Conservation (phyloP, 2,888 invertebrate genomes). For the Cryptops parisi region DNA sequence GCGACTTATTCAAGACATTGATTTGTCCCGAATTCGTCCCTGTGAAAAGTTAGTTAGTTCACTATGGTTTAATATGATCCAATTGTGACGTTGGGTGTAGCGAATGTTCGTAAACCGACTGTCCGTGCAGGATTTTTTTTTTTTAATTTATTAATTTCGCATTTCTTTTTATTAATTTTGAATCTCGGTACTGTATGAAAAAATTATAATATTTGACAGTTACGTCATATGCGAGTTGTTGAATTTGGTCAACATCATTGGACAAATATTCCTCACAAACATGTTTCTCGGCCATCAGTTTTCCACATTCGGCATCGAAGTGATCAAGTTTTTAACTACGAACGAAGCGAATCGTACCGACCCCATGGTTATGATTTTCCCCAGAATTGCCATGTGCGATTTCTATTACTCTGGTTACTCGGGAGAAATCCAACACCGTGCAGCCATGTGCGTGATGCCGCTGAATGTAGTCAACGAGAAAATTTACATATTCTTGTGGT, state of each 20-base stretch:
- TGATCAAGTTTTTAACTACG: constrained; percentile 65
- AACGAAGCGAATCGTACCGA: constrained; percentile 70
- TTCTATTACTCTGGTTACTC: constrained; percentile 82
- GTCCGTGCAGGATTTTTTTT: too few species aligned
- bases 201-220: constrained; percentile 3
- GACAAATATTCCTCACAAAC: constrained; percentile 75
- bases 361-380: constrained; percentile 70
- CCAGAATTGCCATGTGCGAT: constrained; percentile 74
- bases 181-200: too few species aligned
- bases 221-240: constrained; percentile 60
- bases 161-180: too few species aligned
- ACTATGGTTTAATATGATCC: too few species aligned
- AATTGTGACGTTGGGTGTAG: not conserved
- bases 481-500: constrained; percentile 85
- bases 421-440: constrained; percentile 72
- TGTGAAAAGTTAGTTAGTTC: too few species aligned
- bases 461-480: constrained; percentile 84
- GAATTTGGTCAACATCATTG: constrained; percentile 68
- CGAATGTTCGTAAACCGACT: too few species aligned
- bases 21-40: too few species aligned
- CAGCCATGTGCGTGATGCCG: constrained; percentile 73
- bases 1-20: too few species aligned
- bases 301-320: constrained; percentile 65
- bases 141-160: too few species aligned
- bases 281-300: constrained; percentile 70